Percentiles rank a stretch among this genome's conserved stretches.
Evolutionary conservation across 2,888 invertebrate species (phyloP).

Genomic region (Magallana nippona): DNA sequence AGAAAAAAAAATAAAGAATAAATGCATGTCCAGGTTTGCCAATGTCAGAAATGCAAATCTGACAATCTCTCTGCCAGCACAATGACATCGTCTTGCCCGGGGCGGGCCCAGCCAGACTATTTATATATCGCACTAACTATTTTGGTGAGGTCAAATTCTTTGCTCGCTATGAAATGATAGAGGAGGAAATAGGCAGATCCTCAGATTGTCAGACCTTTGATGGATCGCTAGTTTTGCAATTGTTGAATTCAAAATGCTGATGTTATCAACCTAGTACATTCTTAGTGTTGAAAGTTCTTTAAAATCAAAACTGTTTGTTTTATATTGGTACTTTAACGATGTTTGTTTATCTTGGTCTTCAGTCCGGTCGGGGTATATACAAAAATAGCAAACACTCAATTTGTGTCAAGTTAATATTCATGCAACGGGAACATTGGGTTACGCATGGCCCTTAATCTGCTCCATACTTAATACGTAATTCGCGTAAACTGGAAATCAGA

Average conservation of each 20-base stretch:
- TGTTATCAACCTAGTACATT: background rate
- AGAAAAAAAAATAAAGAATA: background rate
- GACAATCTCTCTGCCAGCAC: conserved; percentile 6
- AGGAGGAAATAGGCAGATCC: background rate
- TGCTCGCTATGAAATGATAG: background rate
- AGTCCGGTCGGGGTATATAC: too few species aligned
- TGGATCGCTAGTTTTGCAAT: conserved; percentile 5
- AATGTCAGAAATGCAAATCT: conserved; percentile 21
- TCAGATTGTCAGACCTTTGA: background rate
- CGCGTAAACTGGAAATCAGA: too few species aligned
- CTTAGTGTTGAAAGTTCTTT: background rate
- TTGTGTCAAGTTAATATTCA: too few species aligned
- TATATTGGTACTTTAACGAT: too few species aligned
- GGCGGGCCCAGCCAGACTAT: background rate
- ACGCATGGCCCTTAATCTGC: too few species aligned
- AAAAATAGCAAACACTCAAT: too few species aligned
- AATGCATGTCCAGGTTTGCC: background rate
- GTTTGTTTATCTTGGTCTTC: too few species aligned
- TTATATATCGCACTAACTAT: conserved; percentile 4
- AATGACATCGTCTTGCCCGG: background rate
- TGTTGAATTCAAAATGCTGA: background rate
- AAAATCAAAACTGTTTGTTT: too few species aligned
- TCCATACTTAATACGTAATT: too few species aligned
- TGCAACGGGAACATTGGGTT: too few species aligned
- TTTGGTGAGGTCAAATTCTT: conserved; percentile 12